Percentiles rank a stretch among this genome's conserved stretches.
phyloP scores from a whole-genome alignment of 2,797 vertebrate species.

The Tokudaia tokunoshimensis region DNA sequence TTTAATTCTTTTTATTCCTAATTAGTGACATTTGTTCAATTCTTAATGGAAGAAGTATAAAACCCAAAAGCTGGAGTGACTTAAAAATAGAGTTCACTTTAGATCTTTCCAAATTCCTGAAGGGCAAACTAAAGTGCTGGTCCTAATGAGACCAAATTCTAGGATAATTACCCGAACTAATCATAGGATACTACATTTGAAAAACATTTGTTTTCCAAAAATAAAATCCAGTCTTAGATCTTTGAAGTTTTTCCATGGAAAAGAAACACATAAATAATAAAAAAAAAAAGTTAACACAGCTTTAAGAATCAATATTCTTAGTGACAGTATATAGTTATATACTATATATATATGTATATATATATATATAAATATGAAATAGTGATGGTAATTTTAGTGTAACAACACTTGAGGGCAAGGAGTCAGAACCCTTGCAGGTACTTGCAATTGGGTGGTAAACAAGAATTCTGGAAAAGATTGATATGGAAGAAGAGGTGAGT shows the following conservation, averaged over 20 bases:
- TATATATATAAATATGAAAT: too few species aligned
- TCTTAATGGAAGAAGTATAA: conserved; percentile 18
- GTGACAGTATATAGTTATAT: neutral
- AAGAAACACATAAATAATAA: conserved; percentile 51
- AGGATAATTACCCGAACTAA: conserved; percentile 62
- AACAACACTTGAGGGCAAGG: neutral
- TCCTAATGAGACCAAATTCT: conserved; percentile 28
- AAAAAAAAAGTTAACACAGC: conserved; percentile 59
- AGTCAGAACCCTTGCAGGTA: neutral
- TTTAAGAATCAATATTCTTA: conserved; percentile 25
- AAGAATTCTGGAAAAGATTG: neutral
- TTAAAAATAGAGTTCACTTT: conserved; percentile 62
- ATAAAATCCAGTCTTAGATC: conserved; percentile 49
- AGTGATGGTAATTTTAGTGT: conserved; percentile 1
- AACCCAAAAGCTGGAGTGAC: conserved; percentile 11
- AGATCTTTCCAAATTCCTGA: conserved; percentile 53
- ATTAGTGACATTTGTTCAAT: conserved; percentile 59
- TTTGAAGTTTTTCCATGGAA: conserved; percentile 56
- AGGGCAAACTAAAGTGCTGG: conserved; percentile 41
- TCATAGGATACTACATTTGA: conserved; percentile 5
- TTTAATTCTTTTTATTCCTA: conserved; percentile 62
- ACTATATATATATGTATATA: too few species aligned
- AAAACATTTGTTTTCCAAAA: conserved; percentile 68
- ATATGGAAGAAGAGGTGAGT: neutral
- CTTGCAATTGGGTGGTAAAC: neutral